Base-by-base conservation (phyloP, 2,113 vertebrate genomes). In the Tupaia chinensis region DNA sequence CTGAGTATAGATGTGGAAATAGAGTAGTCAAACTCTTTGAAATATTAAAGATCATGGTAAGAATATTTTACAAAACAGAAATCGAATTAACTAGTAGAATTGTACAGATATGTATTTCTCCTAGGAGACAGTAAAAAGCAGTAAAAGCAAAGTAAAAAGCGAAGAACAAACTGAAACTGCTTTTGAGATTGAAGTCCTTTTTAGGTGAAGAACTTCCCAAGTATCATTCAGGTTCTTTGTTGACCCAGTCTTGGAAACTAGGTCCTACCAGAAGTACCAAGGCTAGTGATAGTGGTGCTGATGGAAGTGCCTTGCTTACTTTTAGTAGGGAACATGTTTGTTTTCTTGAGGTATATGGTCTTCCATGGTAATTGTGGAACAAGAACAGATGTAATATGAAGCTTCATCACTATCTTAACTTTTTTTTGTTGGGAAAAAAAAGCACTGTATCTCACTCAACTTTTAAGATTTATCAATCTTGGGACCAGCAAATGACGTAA, bases 131-230 rank as follows among this genome's bases (percentile, higher is more conserved):
- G 11, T 65, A 44, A 44, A 44, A 44, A 44, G 44, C 27, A 44
- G 44, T 58, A 79, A 44, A 44, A 44, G 44, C 44, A 44, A 44
- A 44, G 44, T 85, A 85, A 79, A 34, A 87, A 63, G 79, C 53
- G 89, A 87, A 80, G 81, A 92, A 81, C 74, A 81, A 70, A 86
- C n/a, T 89, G 70, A 96, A 96, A 91, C 58, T 89, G 32, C 10
- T 9, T 56, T 87, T 91, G 91, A 89, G 23, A 58, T 27, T 79
- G 25, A 77, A 78, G 10, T 88, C 29, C 14, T 27, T n/a, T 68
- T 85, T 3, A 76, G 53, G 20, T 65, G 11, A 84, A 90, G n/a
- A 87, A 88, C 15, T 77, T 76, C 19, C 44, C 7, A 20, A 56
- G 29, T 78, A 82, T 79, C 63, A 44, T 70, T 96, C 53, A 66